These are phyloP conservation scores for Eristalinus aeneus DNA, from an alignment of 2,888 invertebrate species.

Conservation along the genomic window DNA sequence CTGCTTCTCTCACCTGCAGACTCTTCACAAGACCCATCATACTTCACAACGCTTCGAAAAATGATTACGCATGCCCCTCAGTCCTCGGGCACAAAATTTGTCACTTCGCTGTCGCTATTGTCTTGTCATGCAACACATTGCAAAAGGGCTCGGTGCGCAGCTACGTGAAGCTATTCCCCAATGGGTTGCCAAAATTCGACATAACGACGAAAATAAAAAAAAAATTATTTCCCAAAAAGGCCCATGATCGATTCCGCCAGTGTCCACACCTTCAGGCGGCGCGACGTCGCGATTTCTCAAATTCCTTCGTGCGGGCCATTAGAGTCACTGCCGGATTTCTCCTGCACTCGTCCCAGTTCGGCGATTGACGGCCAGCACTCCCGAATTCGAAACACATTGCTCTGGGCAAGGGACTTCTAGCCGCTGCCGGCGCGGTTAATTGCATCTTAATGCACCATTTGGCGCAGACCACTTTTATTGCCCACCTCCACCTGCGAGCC, in stretches of 20 bases:
- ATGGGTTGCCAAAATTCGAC: conserved; percentile 17
- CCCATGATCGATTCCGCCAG: conserved; percentile 14
- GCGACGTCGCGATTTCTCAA: neutral
- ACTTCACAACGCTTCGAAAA: too few species aligned
- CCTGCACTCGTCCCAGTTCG: conserved; percentile 4
- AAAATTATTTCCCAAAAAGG: conserved; percentile 28
- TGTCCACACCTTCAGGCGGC: neutral
- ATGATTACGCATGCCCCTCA: conserved; percentile 40
- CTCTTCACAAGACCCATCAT: too few species aligned
- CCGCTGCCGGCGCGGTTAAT: neutral
- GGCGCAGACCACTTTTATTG: conserved; percentile 1
- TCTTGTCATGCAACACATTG: conserved; percentile 40
- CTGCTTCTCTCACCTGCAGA: too few species aligned
- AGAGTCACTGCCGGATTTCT: conserved; percentile 25
- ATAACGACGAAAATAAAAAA: neutral
- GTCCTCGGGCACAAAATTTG: neutral
- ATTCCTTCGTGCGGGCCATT: neutral
- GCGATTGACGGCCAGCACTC: conserved; percentile 10
- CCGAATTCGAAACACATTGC: neutral
- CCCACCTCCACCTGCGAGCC: neutral
- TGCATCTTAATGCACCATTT: conserved; percentile 7
- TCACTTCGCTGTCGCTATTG: conserved; percentile 3
- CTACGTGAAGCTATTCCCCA: conserved; percentile 32
- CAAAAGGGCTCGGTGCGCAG: conserved; percentile 39
- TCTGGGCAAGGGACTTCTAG: conserved; percentile 6